A percentile compares a stretch with the other conserved stretches of the same genome.
These are phyloP conservation scores for Pangasius krempfi DNA, from an alignment of 2,797 vertebrate species.

Conservation along the genomic window DNA sequence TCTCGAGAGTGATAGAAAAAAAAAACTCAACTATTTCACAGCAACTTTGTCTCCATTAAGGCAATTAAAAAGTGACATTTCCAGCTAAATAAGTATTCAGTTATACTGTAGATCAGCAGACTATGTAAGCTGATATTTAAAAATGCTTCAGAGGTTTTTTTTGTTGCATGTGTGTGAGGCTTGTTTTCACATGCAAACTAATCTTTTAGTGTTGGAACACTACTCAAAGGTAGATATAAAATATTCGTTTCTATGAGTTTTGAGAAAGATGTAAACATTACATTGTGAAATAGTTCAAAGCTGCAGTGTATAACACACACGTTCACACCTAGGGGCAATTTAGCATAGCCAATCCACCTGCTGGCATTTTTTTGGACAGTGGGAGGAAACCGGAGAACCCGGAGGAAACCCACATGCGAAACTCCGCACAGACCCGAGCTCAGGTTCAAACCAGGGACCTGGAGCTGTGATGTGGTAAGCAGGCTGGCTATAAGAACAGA, in stretches of 20 bases:
- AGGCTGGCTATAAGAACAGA: not conserved
- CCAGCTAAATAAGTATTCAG: not conserved
- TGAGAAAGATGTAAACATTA: conserved; percentile 7
- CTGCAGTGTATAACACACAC: not conserved
- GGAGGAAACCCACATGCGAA: not conserved
- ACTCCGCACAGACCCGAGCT: not conserved
- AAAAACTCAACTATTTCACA: not conserved
- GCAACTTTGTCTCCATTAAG: conserved; percentile 32
- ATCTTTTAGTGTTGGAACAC: not conserved
- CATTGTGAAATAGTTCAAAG: not conserved
- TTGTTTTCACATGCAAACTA: not conserved
- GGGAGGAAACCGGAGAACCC: not conserved
- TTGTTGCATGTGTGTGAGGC: not conserved
- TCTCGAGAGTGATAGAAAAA: conserved; percentile 18
- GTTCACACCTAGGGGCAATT: no score
- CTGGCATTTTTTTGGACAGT: not conserved
- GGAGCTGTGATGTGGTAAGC: not conserved
- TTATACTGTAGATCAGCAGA: not conserved
- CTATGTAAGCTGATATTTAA: not conserved
- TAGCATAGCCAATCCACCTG: not conserved
- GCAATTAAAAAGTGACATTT: conserved; percentile 42
- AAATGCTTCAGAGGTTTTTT: not conserved
- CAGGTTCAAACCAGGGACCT: not conserved
- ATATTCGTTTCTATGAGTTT: not conserved
- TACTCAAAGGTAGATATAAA: not conserved